A percentile compares a stretch with the other conserved stretches of the same genome.
These are phyloP conservation scores for Rhagoletis pomonella DNA, from an alignment of 1,140 invertebrate genomes.

Conservation along the genomic window DNA sequence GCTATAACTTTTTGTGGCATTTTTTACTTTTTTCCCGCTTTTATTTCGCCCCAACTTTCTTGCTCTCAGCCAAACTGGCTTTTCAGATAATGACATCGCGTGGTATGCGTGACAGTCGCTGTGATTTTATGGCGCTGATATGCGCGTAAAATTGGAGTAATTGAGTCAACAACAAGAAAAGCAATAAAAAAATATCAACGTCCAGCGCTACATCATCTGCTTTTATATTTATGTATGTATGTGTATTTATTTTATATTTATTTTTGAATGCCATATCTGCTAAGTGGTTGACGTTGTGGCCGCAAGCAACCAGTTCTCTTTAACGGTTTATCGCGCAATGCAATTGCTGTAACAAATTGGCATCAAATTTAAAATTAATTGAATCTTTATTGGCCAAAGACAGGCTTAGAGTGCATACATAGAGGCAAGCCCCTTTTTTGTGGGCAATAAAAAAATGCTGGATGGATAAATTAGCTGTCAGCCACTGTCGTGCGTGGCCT, in stretches of 20 bases:
- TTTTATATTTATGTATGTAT: not conserved
- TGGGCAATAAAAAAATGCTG: not conserved
- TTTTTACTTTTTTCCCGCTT: not conserved
- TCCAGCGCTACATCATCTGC: not conserved
- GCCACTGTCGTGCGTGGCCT: not conserved
- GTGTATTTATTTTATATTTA: not conserved
- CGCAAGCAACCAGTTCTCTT: not conserved
- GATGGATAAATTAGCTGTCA: not conserved
- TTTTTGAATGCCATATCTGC: conserved; percentile 11
- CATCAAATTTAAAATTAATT: conserved; percentile 47
- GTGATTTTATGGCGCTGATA: conserved; percentile 50
- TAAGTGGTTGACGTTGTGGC: not conserved
- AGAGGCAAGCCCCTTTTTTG: no score
- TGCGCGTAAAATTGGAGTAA: conserved; percentile 48
- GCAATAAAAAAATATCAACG: not conserved
- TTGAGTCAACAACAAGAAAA: conserved; percentile 22
- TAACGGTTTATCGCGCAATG: not conserved
- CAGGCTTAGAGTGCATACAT: not conserved
- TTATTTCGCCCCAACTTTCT: not conserved
- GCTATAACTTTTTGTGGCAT: not conserved
- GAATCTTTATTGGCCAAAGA: conserved; percentile 25
- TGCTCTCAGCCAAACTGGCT: not conserved
- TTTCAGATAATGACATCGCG: conserved; percentile 34
- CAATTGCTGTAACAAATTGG: conserved; percentile 42
- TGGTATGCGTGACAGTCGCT: conserved; percentile 6